Evolutionary conservation across 2,797 vertebrate species (phyloP).

Genomic region (Hippoglossus hippoglossus): DNA sequence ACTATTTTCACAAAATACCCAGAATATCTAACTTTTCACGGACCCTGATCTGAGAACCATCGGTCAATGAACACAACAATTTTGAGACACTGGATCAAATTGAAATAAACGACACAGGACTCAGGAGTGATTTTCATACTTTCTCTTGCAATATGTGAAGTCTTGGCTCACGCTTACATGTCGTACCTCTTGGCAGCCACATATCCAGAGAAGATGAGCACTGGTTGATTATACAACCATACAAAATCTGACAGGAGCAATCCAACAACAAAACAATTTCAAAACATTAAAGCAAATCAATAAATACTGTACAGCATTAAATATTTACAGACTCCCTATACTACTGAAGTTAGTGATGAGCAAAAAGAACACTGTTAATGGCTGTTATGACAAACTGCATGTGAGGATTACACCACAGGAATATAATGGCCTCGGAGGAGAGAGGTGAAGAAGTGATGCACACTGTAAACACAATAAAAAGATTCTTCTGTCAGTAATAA

Average conservation of each 20-base stretch:
- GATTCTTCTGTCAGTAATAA: conserved; percentile 36
- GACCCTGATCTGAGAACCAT: no score
- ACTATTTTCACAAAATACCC: no score
- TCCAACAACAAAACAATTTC: conserved; percentile 14
- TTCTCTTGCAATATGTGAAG: conserved; percentile 47
- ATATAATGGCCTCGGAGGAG: conserved; percentile 34
- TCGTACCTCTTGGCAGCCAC: conserved; percentile 40
- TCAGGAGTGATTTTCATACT: conserved; percentile 13
- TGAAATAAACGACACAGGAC: conserved; percentile 11
- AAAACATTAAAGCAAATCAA: conserved; percentile 54
- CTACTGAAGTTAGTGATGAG: conserved; percentile 17
- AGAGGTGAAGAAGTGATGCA: conserved; percentile 13
- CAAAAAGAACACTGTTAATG: conserved; percentile 25
- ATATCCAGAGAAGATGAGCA: conserved; percentile 27
- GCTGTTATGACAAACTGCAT: conserved; percentile 29
- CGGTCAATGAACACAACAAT: no score
- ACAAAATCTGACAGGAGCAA: conserved; percentile 27
- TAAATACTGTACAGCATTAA: conserved; percentile 81
- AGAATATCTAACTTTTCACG: no score
- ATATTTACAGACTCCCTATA: conserved; percentile 67
- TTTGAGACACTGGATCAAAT: neutral
- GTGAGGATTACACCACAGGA: conserved; percentile 12
- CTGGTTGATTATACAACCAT: conserved; percentile 2
- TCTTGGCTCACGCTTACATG: conserved; percentile 56
- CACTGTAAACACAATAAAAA: conserved; percentile 35